A percentile compares a stretch with the other conserved stretches of the same genome.
Evolutionary conservation across 2,888 invertebrate genomes (phyloP).

Genomic region (Orchesella flavescens): DNA sequence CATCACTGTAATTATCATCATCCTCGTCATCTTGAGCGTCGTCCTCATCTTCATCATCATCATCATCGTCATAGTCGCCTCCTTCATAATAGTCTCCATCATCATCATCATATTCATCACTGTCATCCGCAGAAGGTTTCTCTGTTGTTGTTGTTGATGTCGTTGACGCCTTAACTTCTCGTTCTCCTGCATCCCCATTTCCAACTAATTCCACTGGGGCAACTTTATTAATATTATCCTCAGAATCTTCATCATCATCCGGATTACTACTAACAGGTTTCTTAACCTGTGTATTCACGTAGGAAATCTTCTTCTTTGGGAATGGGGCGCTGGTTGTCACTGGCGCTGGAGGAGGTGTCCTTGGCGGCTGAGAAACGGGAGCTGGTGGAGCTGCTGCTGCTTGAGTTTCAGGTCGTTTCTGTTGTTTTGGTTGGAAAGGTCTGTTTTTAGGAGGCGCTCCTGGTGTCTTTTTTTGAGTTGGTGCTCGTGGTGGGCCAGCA

Average conservation of each 20-base stretch:
- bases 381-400: no score
- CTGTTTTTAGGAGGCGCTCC: not conserved
- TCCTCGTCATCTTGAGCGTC: constrained; percentile 32
- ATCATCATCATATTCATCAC: constrained; percentile 49
- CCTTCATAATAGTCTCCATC: constrained; percentile 43
- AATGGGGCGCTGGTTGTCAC: constrained; percentile 34
- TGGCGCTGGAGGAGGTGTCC: constrained; percentile 34
- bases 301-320: constrained; percentile 53
- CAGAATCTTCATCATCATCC: constrained; percentile 46
- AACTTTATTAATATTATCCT: constrained; percentile 51
- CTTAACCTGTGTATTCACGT: constrained; percentile 30
- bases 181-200: constrained; percentile 36
- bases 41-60: constrained; percentile 40
- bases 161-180: not conserved
- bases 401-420: not conserved
- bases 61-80: constrained; percentile 26
- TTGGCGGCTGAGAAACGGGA: not conserved
- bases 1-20: constrained; percentile 49
- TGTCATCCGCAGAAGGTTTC: constrained; percentile 28
- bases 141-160: constrained; percentile 18
- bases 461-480: not conserved
- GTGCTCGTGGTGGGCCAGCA: not conserved
- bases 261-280: not conserved
- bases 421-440: not conserved
- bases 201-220: constrained; percentile 47